A percentile compares a stretch with the other conserved stretches of the same genome.
phyloP scores from a whole-genome alignment of 2,113 vertebrate genomes.

The Carollia perspicillata region DNA sequence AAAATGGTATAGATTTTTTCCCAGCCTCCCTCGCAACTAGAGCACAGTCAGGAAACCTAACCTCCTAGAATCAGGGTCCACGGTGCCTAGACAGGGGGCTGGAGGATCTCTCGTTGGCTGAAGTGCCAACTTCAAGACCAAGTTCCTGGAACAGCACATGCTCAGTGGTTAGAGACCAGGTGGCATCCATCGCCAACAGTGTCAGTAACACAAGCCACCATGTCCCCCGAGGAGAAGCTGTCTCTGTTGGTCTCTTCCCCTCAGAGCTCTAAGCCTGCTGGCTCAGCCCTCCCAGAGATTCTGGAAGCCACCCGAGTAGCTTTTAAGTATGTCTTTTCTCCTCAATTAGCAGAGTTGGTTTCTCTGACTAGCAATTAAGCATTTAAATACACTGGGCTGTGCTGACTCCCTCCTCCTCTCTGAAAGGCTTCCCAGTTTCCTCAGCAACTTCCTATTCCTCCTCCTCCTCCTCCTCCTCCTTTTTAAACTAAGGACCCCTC shows the following conservation, averaged over 20 bases:
- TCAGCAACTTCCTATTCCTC: background rate
- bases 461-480: background rate
- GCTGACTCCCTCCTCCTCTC: background rate
- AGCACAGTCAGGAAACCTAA: background rate
- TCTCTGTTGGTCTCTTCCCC: background rate
- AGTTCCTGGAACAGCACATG: background rate
- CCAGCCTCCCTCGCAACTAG: background rate
- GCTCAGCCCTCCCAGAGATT: background rate
- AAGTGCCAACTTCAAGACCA: background rate
- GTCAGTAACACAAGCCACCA: accelerated
- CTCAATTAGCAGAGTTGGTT: background rate
- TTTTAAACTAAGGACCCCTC: background rate
- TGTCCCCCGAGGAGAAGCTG: accelerated
- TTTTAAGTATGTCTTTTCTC: background rate
- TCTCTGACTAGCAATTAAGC: background rate
- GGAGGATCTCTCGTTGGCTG: background rate
- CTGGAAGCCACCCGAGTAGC: background rate
- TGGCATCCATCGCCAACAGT: accelerated
- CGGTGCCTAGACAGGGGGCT: background rate
- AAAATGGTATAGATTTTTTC: background rate
- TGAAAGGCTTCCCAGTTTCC: background rate
- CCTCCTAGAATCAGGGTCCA: background rate
- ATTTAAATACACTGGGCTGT: background rate
- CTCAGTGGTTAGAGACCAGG: background rate
- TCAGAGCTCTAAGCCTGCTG: background rate